phyloP scores from a whole-genome alignment of 2,113 vertebrate species.

The Hippocampus zosterae region DNA sequence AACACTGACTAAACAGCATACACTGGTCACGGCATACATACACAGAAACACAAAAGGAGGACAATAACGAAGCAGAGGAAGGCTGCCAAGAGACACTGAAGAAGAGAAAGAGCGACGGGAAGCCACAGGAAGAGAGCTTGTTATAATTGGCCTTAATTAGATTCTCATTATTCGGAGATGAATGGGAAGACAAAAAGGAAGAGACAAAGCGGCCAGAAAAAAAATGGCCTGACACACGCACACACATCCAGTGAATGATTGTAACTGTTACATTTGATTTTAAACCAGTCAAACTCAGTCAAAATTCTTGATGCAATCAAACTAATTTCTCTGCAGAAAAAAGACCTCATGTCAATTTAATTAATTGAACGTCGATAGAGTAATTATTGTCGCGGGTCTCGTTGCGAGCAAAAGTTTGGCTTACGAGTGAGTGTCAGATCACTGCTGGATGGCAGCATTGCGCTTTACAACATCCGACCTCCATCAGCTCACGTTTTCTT shows the following conservation, averaged over 20 bases:
- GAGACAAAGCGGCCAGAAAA: constrained; percentile 50
- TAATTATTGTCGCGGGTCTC: no score
- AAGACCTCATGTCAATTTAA: no score
- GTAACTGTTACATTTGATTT: neutral
- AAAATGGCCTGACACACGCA: constrained; percentile 35
- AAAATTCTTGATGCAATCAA: no score
- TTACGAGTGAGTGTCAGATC: neutral
- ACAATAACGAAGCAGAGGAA: constrained; percentile 35
- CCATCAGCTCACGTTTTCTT: neutral
- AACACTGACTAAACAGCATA: constrained; percentile 20
- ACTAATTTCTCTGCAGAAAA: no score
- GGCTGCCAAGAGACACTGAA: constrained; percentile 11
- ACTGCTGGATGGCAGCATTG: neutral
- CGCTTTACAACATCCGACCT: neutral
- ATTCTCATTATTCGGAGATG: constrained; percentile 63
- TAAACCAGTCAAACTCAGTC: neutral
- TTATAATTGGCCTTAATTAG: constrained; percentile 72
- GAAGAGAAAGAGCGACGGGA: constrained; percentile 22
- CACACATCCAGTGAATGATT: neutral
- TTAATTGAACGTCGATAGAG: no score
- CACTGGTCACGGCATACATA: constrained; percentile 2
- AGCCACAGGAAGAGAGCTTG: constrained; percentile 39
- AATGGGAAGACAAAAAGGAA: constrained; percentile 57
- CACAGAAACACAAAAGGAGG: constrained; percentile 22
- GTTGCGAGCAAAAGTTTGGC: no score